Base-by-base conservation (phyloP, 2,888 invertebrate species). In the Ophion slaviceki region DNA sequence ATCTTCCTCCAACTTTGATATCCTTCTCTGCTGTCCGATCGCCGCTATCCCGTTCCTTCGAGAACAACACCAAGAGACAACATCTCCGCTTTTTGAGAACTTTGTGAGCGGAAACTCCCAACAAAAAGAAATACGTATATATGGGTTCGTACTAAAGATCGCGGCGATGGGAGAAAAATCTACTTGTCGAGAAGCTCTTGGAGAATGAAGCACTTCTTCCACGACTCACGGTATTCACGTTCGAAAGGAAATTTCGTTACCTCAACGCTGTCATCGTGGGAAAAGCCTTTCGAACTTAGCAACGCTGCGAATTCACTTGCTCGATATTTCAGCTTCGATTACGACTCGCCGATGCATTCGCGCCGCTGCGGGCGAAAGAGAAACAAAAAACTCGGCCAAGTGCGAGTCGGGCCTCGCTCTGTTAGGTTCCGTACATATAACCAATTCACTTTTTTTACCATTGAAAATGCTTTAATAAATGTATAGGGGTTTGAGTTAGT, bases 201-300 rank as follows among this genome's bases (percentile, higher is more conserved):
- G 24, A 40, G 45, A 61, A 67, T 36, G 59, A 32, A 47, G 64
- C n/a, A 20, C 59, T 14, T 45, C 72, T n/a, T 8, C 20, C 36
- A 5, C 36, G 45, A 82, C 70, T 79, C 59, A 66, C 17, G 78
- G 80, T 82, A 80, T 85, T 80, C 76, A 53, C 68, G 59, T 72
- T 77, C 59, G 36, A 72, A 67, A 80, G 71, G 66, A 59, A 45
- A 40, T 66, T 59, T 36, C 32, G 14, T 45, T 66, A 53, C n/a
- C 71, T 47, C 3, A 67, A 79, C n/a, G 75, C 82, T 82, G 71
- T 85, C 82, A 75, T 70, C 17, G 64, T 57, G 24, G 28, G 20
- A 70, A 61, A 68, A 75, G 45, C 24, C 57, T 36, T 61, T 36
- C 32, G 71, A 71, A 83, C 57, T 57, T 72, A 59, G 74, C 59